Base-by-base conservation (phyloP, 2,113 vertebrate species). In the Danionella cerebrum region DNA sequence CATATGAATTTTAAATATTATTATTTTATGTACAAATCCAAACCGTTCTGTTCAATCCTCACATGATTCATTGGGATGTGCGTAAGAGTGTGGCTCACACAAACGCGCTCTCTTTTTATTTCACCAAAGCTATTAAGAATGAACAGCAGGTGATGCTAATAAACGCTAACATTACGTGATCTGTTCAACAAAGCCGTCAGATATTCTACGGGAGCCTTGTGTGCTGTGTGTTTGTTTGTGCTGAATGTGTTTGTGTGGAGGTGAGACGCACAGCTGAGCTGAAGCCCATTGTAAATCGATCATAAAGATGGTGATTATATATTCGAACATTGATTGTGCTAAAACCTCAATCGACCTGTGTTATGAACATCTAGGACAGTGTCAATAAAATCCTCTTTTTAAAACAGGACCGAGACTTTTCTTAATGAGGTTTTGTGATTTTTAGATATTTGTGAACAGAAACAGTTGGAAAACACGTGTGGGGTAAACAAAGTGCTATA, bases 121-220 rank as follows among this genome's bases (percentile, higher is more conserved):
- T 85, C 83, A 87, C 83, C 83, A 81, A 87, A 84, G 83, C 81
- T 83, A 81, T 84, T 84, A 81, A 84, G 79, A 63, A 38, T 69
- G 50, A 64, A 50, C 2, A 48, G 22, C 27, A 35, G 29, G 29
- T 9, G 29, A 48, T 10, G 59, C 29, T 47, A 45, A 27, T 24
- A 35, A 48, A 63, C 12, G 25, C 14, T 44, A 14, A n/a, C 27
- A 33, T 48, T 47, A 10, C 19, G 18, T 18, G 19, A 42, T 44
- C 39, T 0, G 21, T 24, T 39, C 38, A 14, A 31, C 5, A 5
- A 53, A 53, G 14, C 35, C 44, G 38, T 44, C 57, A 13, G 39
- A 60, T 16, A 27, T 60, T 44, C 44, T 16, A 60, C 11, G 25
- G 57, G 39, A 60, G 57, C 55, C 55, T 42, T 59, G 55, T 42